Base-by-base conservation (phyloP, 2,888 invertebrate species). In the Drosophila glabriapex region DNA sequence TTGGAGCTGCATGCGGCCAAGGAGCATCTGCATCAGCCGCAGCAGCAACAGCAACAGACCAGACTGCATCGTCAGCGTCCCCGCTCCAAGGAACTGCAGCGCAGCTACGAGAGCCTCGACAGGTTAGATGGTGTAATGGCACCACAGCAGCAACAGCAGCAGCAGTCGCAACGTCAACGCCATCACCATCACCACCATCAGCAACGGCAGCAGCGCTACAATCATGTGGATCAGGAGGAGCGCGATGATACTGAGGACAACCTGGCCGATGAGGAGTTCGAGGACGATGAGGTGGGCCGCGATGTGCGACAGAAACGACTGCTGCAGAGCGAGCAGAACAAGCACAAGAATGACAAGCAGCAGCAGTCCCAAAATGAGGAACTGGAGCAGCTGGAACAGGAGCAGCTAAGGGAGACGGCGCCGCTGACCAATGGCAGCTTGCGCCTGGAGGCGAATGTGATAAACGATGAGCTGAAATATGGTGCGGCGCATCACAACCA, bases 391-490 rank as follows among this genome's bases (percentile, higher is more conserved):
- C 31, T 73, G 19, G 79, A 85, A n/a, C 81, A 80, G 62, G 76
- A 83, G n/a, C 68, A 74, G 52, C 83, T 72, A 39, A 80, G 78
- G 22, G 82, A 85, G 62, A 75, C 67, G 31, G 76, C 46, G 61
- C 73, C 78, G 52, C 69, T 82, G 31, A 65, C 72, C 39, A 78
- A 83, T 68, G 73, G 77, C 72, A 76, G 77, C 54, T 56, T 79
- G 77, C 85, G 89, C 56, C 62, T 89, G 31, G 92, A 93, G 85
- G 85, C 89, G 82, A 93, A 93, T 93, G 93, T 93, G 91, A 93
- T 93, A 92, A 94, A 93, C 81, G 93, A 94, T 89, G 93, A 93
- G 83, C 86, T 94, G 33, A 94, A 94, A 82, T 93, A 93, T 86
- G 93, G 93, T 80, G 93, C 93, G 66, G 91, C 92, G 25, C 93